Base-by-base conservation (phyloP, 2,888 invertebrate genomes). In the Drosophila trichaetosa region DNA sequence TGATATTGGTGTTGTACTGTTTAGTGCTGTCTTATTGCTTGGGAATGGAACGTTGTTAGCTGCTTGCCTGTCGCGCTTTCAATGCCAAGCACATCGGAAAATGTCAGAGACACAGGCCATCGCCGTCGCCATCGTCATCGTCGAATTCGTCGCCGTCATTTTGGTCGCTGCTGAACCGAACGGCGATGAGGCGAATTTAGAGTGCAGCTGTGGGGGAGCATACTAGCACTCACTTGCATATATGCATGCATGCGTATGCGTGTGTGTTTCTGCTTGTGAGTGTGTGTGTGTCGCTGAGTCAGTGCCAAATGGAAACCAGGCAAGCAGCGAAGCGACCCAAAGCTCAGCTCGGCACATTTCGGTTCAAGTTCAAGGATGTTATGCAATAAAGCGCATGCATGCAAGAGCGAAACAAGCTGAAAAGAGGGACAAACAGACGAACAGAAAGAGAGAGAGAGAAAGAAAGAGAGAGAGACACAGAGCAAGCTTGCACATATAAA, bases 351-450 rank as follows among this genome's bases (percentile, higher is more conserved):
- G 63, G 56, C 69, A 57, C 58, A 46, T 57, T 61, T 75, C 52
- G 78, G 78, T 80, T 79, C 92, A 92, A 93, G 92, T 92, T 92
- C 92, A 92, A 93, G 92, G 92, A 91, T 93, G 89, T 92, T 92
- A 92, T 93, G 93, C 89, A 92, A 91, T 83, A 75, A 83, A 73
- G 52, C 54, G 56, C 54, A 76, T 69, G 64, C 60, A 76, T 38
- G 56, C 56, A 59, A 63, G 59, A 73, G 60, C 61, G 72, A 71
- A 46, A 64, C 40, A 42, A 49, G 31, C 36, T 34, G 56, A 56
- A 70, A 60, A 59, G 53, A 51, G 51, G 24, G 31, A 59, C 40
- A 52, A 48, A 40, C 21, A 59, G 18, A 61, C n/a, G 29, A 4
- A 29, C 16, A 18, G 11, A 46, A 8, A 40, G 24, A 52, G 5